phyloP scores from a whole-genome alignment of 2,797 vertebrate species.

The Peromyscus melanophrys region DNA sequence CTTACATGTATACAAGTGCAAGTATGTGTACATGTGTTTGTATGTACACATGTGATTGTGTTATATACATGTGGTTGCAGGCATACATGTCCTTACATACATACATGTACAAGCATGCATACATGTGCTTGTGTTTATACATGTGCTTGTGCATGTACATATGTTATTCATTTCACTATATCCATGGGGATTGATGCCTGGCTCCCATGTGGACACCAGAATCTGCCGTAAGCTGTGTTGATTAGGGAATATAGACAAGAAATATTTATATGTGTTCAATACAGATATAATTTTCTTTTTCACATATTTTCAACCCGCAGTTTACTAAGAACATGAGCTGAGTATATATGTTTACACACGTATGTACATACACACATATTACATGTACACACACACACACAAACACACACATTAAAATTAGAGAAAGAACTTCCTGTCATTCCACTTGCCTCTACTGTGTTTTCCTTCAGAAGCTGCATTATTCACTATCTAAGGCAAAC shows the following conservation, averaged over 20 bases:
- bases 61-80: no score
- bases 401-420: neutral
- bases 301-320: neutral
- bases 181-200: neutral
- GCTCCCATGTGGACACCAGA: neutral
- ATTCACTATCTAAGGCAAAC: conserved; percentile 17
- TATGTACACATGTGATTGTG: no score
- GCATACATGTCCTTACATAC: no score
- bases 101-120: no score
- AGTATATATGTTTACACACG: neutral
- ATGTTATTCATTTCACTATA: neutral
- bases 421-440: neutral
- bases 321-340: neutral
- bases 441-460: neutral
- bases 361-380: neutral
- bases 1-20: no score
- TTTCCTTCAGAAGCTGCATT: neutral
- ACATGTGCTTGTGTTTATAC: no score
- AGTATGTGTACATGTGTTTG: no score
- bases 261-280: neutral
- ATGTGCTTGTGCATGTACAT: neutral
- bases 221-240: neutral
- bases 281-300: neutral
- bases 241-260: neutral
- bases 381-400: neutral